Evolutionary conservation across 2,113 vertebrate genomes (phyloP).

Genomic region (Vulpes ferrilata): DNA sequence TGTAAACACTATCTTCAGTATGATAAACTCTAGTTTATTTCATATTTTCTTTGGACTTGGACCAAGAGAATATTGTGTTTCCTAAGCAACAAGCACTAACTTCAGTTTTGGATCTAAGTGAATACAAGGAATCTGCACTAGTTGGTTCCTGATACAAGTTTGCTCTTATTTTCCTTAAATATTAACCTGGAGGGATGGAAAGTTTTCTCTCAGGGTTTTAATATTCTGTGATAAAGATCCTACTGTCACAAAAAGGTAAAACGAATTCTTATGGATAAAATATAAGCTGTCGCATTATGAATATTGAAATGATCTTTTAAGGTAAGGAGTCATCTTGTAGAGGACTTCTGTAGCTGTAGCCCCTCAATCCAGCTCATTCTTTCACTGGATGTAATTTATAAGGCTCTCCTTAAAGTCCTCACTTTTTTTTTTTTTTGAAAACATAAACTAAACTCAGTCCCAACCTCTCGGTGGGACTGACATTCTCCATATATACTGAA

Average conservation of each 20-base stretch:
- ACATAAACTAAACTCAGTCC: slow-evolving; percentile 11
- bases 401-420: background rate
- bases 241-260: background rate
- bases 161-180: background rate
- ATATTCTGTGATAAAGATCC: background rate
- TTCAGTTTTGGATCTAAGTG: background rate
- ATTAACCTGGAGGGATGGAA: background rate
- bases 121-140: background rate
- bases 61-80: slow-evolving; percentile 13
- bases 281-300: background rate
- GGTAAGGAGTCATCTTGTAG: background rate
- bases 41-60: background rate
- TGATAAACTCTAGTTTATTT: slow-evolving; percentile 29
- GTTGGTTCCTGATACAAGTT: background rate
- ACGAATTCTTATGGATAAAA: background rate
- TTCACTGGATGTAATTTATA: background rate
- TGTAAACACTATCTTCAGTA: background rate
- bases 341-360: background rate
- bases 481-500: slow-evolving; percentile 3
- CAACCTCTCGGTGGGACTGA: background rate
- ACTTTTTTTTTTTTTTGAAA: background rate
- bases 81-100: background rate
- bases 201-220: background rate
- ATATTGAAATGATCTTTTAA: background rate
- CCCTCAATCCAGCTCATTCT: background rate